Conservation (phyloP, 2,888 invertebrate genomes). For the Mimachlamys varia region DNA sequence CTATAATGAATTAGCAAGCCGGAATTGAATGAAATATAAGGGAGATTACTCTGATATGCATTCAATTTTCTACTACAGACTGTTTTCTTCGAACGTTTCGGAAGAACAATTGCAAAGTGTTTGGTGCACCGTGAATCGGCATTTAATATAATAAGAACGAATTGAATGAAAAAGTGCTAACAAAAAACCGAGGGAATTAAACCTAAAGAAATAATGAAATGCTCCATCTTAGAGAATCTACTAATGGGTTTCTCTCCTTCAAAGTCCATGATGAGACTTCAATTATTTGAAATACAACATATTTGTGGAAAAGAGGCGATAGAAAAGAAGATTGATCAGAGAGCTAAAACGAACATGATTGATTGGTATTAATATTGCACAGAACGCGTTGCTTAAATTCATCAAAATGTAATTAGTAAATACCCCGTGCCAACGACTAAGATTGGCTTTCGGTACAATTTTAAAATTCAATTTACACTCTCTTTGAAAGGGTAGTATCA, state of each 20-base stretch:
- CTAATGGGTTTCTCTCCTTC: background rate
- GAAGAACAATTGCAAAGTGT: no score
- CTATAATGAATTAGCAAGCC: no score
- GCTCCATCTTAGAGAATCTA: background rate
- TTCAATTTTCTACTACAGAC: no score
- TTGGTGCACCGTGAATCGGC: no score
- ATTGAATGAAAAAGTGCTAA: background rate
- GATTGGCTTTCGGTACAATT: background rate
- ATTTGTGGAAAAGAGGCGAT: background rate
- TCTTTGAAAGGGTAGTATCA: no score
- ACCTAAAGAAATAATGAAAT: background rate
- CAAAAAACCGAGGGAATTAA: background rate
- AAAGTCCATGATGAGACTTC: background rate
- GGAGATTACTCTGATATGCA: no score
- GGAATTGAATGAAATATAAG: no score
- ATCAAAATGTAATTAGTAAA: background rate
- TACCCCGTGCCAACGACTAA: no score
- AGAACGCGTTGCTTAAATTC: background rate
- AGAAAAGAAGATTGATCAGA: background rate
- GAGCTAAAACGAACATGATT: background rate
- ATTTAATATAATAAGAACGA: no score
- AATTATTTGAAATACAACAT: background rate
- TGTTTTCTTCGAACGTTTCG: no score
- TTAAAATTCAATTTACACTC: background rate
- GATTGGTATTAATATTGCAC: background rate